phyloP scores from a whole-genome alignment of 2,797 vertebrate species.

The Lindbergichthys nudifrons region DNA sequence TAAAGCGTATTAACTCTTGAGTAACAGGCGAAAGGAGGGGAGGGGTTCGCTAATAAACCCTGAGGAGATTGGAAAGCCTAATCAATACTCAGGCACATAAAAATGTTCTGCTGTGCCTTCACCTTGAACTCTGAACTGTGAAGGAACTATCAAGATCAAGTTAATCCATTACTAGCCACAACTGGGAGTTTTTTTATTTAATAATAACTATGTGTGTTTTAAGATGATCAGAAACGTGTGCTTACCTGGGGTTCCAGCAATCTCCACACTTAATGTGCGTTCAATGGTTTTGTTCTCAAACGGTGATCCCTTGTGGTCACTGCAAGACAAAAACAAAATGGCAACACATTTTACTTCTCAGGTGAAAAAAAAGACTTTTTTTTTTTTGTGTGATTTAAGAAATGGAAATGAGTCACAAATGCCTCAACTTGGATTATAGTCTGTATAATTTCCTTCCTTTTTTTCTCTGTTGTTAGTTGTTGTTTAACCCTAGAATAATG shows the following conservation, averaged over 20 bases:
- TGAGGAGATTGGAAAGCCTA: conserved; percentile 72
- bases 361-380: conserved; percentile 78
- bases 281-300: conserved; percentile 99
- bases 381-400: conserved; percentile 89
- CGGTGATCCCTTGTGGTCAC: conserved; percentile 99
- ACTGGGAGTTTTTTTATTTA: neutral
- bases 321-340: conserved; percentile 89
- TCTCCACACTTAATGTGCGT: conserved; percentile 99
- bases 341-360: conserved; percentile 42
- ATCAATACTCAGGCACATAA: conserved; percentile 78
- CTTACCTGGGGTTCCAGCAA: conserved; percentile 99
- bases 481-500: conserved; percentile 85
- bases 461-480: conserved; percentile 62
- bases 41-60: conserved; percentile 71
- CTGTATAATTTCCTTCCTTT: conserved; percentile 50
- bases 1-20: conserved; percentile 66
- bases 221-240: conserved; percentile 3
- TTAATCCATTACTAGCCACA: conserved; percentile 45
- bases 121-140: conserved; percentile 79
- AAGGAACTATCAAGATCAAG: conserved; percentile 58
- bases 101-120: conserved; percentile 67
- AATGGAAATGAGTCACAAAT: conserved; percentile 87
- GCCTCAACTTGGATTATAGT: conserved; percentile 81
- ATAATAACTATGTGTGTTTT: neutral
- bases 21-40: conserved; percentile 41